These are phyloP conservation scores for Eufriesea mexicana DNA, from an alignment of 1,140 invertebrate genomes.

Conservation along the genomic window DNA sequence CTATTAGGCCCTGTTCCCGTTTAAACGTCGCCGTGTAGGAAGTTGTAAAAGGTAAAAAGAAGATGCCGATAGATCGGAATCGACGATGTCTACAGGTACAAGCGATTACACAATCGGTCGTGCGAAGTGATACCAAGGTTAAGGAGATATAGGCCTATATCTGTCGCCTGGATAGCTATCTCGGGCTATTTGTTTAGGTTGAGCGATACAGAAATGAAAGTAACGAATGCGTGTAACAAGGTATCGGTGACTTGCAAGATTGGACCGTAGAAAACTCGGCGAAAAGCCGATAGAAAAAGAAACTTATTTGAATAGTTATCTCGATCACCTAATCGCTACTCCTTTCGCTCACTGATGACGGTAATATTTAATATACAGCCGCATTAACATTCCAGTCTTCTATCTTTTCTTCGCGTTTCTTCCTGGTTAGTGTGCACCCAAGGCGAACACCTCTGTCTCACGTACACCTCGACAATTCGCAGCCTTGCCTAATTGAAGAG, in stretches of 20 bases:
- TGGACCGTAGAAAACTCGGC: neutral
- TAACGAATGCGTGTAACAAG: neutral
- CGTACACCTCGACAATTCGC: too few relatives aligned
- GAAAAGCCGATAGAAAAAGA: neutral
- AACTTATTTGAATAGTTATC: slow-evolving; percentile 9
- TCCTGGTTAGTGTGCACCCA: neutral
- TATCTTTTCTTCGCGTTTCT: neutral
- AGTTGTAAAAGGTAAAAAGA: too few relatives aligned
- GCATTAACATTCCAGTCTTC: neutral
- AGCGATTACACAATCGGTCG: neutral
- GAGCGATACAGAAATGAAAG: neutral
- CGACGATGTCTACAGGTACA: too few relatives aligned
- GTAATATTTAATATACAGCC: too few relatives aligned
- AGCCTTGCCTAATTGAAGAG: too few relatives aligned
- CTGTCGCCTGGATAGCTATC: neutral
- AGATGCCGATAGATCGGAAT: too few relatives aligned
- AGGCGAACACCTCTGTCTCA: neutral
- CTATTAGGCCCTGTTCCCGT: neutral
- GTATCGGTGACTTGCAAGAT: too few relatives aligned
- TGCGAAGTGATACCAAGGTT: neutral
- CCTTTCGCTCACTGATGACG: neutral
- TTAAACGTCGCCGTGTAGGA: too few relatives aligned
- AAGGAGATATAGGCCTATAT: neutral
- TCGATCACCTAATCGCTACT: neutral
- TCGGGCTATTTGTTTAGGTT: too few relatives aligned